phyloP scores from a whole-genome alignment of 2,797 vertebrate genomes.

The Lagorchestes hirsutus region DNA sequence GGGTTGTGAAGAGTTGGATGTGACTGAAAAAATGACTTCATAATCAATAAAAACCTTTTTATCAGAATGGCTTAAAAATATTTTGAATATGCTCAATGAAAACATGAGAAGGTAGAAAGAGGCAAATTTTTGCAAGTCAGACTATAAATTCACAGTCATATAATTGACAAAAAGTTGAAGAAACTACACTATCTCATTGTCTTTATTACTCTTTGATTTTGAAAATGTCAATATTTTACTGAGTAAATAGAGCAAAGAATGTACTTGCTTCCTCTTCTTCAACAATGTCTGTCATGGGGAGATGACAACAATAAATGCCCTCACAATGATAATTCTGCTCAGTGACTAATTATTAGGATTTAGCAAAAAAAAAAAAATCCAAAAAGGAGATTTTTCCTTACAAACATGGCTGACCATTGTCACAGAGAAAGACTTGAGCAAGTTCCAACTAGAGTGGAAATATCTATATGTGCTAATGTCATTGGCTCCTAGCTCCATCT shows the following conservation, averaged over 20 bases:
- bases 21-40: neutral
- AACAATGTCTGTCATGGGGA: neutral
- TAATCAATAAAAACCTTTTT: neutral
- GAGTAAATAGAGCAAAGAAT: neutral
- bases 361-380: neutral
- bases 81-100: neutral
- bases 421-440: neutral
- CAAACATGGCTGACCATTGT: neutral
- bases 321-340: neutral
- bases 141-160: neutral
- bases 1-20: neutral
- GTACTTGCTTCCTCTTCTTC: neutral
- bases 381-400: neutral
- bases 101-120: neutral
- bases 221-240: neutral
- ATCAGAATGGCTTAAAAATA: neutral
- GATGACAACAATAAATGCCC: neutral
- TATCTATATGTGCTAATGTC: neutral
- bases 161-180: neutral
- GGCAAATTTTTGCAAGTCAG: neutral
- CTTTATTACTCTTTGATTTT: neutral
- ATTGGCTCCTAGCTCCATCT: neutral
- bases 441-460: neutral
- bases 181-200: neutral
- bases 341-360: neutral